phyloP scores from a whole-genome alignment of 2,888 invertebrate species.

The Neelides folsomi region DNA sequence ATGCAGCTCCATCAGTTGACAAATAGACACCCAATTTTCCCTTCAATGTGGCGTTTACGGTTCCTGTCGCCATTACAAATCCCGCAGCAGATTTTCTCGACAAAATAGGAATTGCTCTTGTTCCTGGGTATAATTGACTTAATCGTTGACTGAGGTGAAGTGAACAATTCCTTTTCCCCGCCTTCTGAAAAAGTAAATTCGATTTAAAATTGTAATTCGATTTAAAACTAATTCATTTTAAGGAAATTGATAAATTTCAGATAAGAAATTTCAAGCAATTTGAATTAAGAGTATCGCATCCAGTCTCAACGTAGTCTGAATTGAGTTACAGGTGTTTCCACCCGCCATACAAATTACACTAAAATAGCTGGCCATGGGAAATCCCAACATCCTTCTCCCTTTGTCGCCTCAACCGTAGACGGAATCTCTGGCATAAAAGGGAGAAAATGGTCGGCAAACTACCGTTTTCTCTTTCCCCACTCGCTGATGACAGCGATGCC shows the following conservation, averaged over 20 bases:
- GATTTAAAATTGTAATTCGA: background rate
- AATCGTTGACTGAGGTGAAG: constrained; percentile 78
- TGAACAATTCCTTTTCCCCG: constrained; percentile 50
- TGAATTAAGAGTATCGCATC: background rate
- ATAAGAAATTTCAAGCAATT: too few relatives aligned
- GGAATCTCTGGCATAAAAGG: constrained; percentile 26
- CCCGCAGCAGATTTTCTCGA: constrained; percentile 78
- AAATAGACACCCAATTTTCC: constrained; percentile 68
- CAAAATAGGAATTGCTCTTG: constrained; percentile 65
- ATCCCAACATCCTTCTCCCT: background rate
- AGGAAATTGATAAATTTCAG: too few relatives aligned
- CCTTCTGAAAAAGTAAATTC: constrained; percentile 6
- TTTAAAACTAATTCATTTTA: too few relatives aligned
- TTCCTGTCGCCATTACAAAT: constrained; percentile 64
- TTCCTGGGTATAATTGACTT: constrained; percentile 65
- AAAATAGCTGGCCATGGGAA: background rate
- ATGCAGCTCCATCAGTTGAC: constrained; percentile 65
- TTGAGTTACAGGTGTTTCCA: background rate
- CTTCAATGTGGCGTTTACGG: constrained; percentile 61
- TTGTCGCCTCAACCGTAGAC: background rate
- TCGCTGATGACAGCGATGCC: constrained; percentile 25
- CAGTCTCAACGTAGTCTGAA: constrained; percentile 4
- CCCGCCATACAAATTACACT: background rate
- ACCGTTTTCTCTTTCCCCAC: constrained; percentile 31
- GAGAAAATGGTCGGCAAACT: constrained; percentile 14